A percentile compares a stretch with the other conserved stretches of the same genome.
phyloP scores from a whole-genome alignment of 2,888 invertebrate species.

The Eretmocerus hayati region DNA sequence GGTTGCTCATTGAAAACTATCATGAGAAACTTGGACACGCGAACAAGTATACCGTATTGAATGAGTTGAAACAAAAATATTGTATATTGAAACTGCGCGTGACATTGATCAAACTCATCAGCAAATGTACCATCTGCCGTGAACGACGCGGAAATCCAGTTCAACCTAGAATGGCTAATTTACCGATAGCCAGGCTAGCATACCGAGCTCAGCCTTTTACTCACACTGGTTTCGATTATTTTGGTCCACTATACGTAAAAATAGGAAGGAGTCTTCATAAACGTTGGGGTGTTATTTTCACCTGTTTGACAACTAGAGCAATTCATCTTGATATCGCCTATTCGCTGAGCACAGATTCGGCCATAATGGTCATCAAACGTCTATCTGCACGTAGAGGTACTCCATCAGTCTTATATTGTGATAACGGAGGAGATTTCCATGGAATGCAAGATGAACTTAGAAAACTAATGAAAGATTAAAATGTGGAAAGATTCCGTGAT shows the following conservation, averaged over 20 bases:
- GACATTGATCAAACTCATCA: neutral
- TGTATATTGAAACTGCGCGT: conserved; percentile 2
- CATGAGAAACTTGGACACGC: conserved; percentile 11
- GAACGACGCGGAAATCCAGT: conserved; percentile 4
- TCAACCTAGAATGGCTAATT: conserved; percentile 13
- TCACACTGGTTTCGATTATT: too few relatives aligned
- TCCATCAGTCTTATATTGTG: neutral
- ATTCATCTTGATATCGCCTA: neutral
- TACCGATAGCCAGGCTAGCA: conserved; percentile 11
- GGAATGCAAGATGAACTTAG: neutral
- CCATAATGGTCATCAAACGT: neutral
- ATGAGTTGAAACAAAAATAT: conserved; percentile 16
- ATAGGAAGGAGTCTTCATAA: too few relatives aligned
- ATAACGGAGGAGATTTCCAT: neutral
- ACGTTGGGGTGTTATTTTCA: neutral
- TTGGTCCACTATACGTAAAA: too few relatives aligned
- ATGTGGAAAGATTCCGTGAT: neutral
- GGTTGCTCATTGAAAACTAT: conserved; percentile 6
- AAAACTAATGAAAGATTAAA: neutral
- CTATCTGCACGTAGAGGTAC: neutral
- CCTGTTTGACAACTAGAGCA: too few relatives aligned
- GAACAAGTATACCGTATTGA: conserved; percentile 12
- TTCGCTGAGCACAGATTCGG: neutral
- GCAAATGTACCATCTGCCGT: conserved; percentile 2
- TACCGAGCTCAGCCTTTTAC: too few relatives aligned